Evolutionary conservation across 37 sponge, comb jelly and placozoan species (phyloP).

Genomic region (Aphrocallistes beatrix): DNA sequence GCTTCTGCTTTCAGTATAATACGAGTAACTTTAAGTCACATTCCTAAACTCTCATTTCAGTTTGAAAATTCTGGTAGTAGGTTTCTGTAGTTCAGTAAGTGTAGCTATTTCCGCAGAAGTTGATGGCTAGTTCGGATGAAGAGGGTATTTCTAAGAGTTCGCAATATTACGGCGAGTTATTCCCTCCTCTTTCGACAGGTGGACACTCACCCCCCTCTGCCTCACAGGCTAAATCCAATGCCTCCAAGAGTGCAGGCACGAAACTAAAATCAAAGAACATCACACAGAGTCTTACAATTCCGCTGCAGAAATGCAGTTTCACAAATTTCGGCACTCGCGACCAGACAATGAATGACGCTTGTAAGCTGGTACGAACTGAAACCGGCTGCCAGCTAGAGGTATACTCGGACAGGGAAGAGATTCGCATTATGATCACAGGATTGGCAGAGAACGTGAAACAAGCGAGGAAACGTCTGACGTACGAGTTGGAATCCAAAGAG

Average conservation of each 20-base stretch:
- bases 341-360: slow-evolving; percentile 13
- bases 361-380: background rate
- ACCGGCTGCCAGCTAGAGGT: slow-evolving; percentile 8
- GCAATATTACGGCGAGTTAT: background rate
- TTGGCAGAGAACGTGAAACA: background rate
- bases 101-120: no score
- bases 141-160: background rate
- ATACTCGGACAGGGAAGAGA: background rate
- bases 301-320: background rate
- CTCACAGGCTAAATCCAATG: background rate
- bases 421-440: background rate
- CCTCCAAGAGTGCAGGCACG: background rate
- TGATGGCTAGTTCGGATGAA: background rate
- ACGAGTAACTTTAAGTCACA: no score
- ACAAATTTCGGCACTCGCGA: background rate
- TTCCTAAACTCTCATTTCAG: no score
- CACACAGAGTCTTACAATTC: background rate
- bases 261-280: slow-evolving; percentile 13
- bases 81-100: no score
- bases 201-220: background rate
- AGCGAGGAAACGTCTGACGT: background rate
- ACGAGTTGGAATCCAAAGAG: background rate
- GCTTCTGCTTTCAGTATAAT: no score
- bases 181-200: background rate
- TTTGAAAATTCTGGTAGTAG: no score